Conservation (phyloP, 1,140 invertebrate genomes). For the Drosophila pectinifera region DNA sequence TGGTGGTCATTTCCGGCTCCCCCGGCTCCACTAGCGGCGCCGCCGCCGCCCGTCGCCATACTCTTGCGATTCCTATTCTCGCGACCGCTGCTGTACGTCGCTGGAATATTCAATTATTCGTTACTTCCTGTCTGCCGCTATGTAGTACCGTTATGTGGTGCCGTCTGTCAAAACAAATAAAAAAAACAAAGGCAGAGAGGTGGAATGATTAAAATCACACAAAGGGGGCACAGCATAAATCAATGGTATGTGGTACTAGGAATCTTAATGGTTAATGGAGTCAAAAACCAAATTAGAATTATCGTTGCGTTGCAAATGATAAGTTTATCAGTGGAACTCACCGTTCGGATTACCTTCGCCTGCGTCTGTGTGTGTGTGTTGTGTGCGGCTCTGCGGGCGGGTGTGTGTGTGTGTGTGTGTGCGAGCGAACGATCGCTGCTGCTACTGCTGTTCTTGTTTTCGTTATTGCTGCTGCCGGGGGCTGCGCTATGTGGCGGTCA, state of each 20-base stretch:
- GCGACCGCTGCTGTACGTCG: slow-evolving; percentile 45
- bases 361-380: slow-evolving; percentile 13
- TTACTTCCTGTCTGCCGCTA: slow-evolving; percentile 59
- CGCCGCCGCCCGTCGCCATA: slow-evolving; percentile 68
- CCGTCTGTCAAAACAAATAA: slow-evolving; percentile 21
- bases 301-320: slow-evolving; percentile 61
- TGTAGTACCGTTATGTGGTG: slow-evolving; percentile 27
- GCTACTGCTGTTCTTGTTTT: slow-evolving; percentile 22
- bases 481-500: slow-evolving; percentile 16
- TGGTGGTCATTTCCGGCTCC: slow-evolving; percentile 67
- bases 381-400: neutral
- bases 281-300: slow-evolving; percentile 65
- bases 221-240: slow-evolving; percentile 5
- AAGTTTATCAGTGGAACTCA: slow-evolving; percentile 71
- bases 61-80: slow-evolving; percentile 24
- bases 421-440: slow-evolving; percentile 14
- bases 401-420: slow-evolving; percentile 19
- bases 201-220: slow-evolving; percentile 7
- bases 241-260: neutral
- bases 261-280: slow-evolving; percentile 3
- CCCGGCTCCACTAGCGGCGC: slow-evolving; percentile 12
- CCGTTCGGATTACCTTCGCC: slow-evolving; percentile 59
- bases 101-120: slow-evolving; percentile 75
- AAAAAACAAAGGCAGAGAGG: neutral
- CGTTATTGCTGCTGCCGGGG: slow-evolving; percentile 3